These are phyloP conservation scores for Cetonia aurata DNA, from an alignment of 2,888 invertebrate genomes.

Conservation along the genomic window DNA sequence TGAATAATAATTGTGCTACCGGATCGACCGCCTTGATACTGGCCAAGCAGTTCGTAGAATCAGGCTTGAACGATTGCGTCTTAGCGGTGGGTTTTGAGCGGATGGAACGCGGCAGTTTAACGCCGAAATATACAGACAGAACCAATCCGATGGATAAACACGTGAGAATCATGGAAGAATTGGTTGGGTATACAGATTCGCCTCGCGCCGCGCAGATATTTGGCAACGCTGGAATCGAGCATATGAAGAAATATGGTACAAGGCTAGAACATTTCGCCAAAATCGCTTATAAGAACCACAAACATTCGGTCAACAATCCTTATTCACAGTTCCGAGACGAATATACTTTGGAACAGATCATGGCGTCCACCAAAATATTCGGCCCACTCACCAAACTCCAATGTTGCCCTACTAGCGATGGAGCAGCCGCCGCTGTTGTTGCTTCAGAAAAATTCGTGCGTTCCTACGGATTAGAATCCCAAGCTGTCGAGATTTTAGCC, in stretches of 20 bases:
- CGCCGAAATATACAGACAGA: slow-evolving; percentile 72
- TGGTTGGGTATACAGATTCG: slow-evolving; percentile 82
- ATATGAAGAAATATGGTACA: slow-evolving; percentile 96
- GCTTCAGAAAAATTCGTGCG: slow-evolving; percentile 93
- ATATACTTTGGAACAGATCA: slow-evolving; percentile 91
- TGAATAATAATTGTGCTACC: slow-evolving; percentile 98
- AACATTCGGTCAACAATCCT: slow-evolving; percentile 94
- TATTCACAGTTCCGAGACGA: slow-evolving; percentile 94
- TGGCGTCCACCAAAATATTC: slow-evolving; percentile 88
- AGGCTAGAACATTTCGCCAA: slow-evolving; percentile 95
- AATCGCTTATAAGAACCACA: slow-evolving; percentile 97
- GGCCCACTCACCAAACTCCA: slow-evolving; percentile 95
- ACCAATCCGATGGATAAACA: slow-evolving; percentile 92
- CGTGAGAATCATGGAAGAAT: slow-evolving; percentile 85
- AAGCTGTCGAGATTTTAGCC: slow-evolving; percentile 96
- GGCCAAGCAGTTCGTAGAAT: slow-evolving; percentile 92
- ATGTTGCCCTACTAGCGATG: slow-evolving; percentile 98
- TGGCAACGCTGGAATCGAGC: slow-evolving; percentile 95
- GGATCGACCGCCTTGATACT: slow-evolving; percentile 93
- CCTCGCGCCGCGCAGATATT: slow-evolving; percentile 96
- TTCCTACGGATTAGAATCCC: slow-evolving; percentile 81
- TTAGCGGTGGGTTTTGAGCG: slow-evolving; percentile 98
- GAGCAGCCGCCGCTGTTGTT: slow-evolving; percentile 93
- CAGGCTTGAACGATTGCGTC: slow-evolving; percentile 87
- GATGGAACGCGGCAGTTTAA: slow-evolving; percentile 93